Percentiles rank a stretch among this genome's conserved stretches.
phyloP scores from a whole-genome alignment of 1,140 invertebrate genomes.

The Orussus abietinus region DNA sequence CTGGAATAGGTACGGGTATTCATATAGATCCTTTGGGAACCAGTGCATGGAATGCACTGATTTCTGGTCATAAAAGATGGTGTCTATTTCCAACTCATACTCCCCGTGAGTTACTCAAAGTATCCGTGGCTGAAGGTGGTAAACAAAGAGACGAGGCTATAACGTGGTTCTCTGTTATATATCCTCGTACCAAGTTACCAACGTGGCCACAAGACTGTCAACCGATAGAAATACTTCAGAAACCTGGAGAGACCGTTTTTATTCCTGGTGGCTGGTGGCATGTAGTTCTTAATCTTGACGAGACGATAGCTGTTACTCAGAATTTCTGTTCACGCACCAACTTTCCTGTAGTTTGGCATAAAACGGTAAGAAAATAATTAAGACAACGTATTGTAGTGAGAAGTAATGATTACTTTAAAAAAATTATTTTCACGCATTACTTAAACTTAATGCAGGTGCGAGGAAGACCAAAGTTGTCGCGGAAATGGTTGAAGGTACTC shows the following conservation, averaged over 20 bases:
- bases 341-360: constrained; percentile 97
- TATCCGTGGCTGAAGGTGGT: constrained; percentile 81
- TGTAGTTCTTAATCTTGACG: constrained; percentile 94
- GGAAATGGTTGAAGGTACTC: constrained; percentile 56
- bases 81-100: constrained; percentile 97
- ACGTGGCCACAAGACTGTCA: constrained; percentile 89
- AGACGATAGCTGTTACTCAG: constrained; percentile 95
- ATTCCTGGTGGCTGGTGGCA: constrained; percentile 99
- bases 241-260: constrained; percentile 96
- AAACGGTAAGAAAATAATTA: constrained; percentile 76
- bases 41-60: constrained; percentile 97
- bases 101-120: constrained; percentile 92
- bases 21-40: constrained; percentile 99
- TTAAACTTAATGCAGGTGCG: too few relatives aligned
- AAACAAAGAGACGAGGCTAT: constrained; percentile 97
- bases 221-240: constrained; percentile 94
- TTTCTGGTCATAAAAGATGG: constrained; percentile 97
- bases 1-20: constrained; percentile 97
- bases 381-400: too few relatives aligned
- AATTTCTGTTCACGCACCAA: constrained; percentile 96
- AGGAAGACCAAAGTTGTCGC: constrained; percentile 90
- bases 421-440: constrained; percentile 3
- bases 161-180: constrained; percentile 96
- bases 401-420: too few relatives aligned
- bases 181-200: constrained; percentile 87